Conservation (phyloP, 2,888 invertebrate genomes). For the Plagiodera versicolora region DNA sequence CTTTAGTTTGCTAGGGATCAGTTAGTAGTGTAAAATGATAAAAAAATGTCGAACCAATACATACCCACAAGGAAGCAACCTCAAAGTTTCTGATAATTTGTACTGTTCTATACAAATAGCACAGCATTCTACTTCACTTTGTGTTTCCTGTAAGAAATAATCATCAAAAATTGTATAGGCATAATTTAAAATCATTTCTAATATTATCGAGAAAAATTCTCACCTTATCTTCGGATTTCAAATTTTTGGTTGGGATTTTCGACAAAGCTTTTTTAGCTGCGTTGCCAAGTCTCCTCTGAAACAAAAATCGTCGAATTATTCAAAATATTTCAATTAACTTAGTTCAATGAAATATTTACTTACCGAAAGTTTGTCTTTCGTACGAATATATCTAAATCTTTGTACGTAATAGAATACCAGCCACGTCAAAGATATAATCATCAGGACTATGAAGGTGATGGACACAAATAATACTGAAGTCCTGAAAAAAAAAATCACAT, state of each 20-base stretch:
- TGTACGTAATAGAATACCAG: slow-evolving; percentile 96
- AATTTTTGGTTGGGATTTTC: slow-evolving; percentile 87
- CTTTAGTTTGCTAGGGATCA: too few relatives aligned
- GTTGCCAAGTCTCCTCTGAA: slow-evolving; percentile 84
- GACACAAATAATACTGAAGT: slow-evolving; percentile 94
- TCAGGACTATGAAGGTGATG: slow-evolving; percentile 91
- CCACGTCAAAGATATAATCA: slow-evolving; percentile 95
- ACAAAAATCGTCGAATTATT: slow-evolving; percentile 35
- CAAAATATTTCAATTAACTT: too few relatives aligned
- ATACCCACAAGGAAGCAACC: slow-evolving; percentile 91
- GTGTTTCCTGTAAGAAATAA: slow-evolving; percentile 68
- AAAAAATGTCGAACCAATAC: slow-evolving; percentile 40
- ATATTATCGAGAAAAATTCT: slow-evolving; percentile 44
- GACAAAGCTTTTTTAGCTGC: slow-evolving; percentile 93
- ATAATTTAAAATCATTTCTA: too few relatives aligned
- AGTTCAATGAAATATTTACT: slow-evolving; percentile 47
- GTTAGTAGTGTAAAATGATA: too few relatives aligned
- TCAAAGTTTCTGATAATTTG: slow-evolving; percentile 80
- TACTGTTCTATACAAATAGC: slow-evolving; percentile 95
- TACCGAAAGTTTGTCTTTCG: slow-evolving; percentile 90
- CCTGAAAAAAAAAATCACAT: slow-evolving; percentile 58
- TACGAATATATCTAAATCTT: slow-evolving; percentile 90
- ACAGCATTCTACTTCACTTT: slow-evolving; percentile 86
- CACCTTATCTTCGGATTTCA: slow-evolving; percentile 86
- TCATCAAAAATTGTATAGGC: too few relatives aligned